Percentiles rank a stretch among this genome's conserved stretches.
Evolutionary conservation across 2,888 invertebrate species (phyloP).

Genomic region (Lamproptera curius): DNA sequence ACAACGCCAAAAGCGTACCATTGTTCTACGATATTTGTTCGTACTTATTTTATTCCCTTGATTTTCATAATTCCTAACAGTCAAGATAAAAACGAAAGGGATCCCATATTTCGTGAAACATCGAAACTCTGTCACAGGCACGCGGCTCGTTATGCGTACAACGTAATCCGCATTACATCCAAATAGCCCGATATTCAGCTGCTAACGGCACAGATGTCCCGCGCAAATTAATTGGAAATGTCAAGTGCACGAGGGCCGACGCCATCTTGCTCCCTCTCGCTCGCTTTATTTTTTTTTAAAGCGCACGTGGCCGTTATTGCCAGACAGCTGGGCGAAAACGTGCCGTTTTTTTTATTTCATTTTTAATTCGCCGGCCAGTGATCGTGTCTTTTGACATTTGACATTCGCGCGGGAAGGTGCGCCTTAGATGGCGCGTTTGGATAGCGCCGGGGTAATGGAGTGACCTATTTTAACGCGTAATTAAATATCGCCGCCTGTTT

Average conservation of each 20-base stretch:
- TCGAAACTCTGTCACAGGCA: constrained; percentile 33
- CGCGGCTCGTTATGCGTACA: constrained; percentile 40
- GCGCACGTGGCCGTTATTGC: constrained; percentile 67
- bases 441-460: constrained; percentile 53
- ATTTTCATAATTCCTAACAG: background rate
- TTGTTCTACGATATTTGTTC: too few relatives aligned
- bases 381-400: constrained; percentile 45
- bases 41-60: too few relatives aligned
- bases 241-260: constrained; percentile 66
- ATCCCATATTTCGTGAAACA: background rate
- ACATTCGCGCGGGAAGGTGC: constrained; percentile 47
- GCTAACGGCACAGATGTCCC: constrained; percentile 73
- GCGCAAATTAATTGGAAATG: constrained; percentile 78
- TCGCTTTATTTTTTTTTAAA: constrained; percentile 58
- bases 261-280: constrained; percentile 64
- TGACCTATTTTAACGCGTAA: constrained; percentile 64
- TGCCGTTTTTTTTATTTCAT: constrained; percentile 39
- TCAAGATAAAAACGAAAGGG: background rate
- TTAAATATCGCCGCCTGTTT: constrained; percentile 59
- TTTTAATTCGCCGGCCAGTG: constrained; percentile 39
- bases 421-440: constrained; percentile 47
- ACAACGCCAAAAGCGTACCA: too few relatives aligned
- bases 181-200: constrained; percentile 63
- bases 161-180: constrained; percentile 62
- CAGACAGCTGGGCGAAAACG: constrained; percentile 67